phyloP scores from a whole-genome alignment of 2,113 vertebrate genomes.

The Dasyurus viverrinus region DNA sequence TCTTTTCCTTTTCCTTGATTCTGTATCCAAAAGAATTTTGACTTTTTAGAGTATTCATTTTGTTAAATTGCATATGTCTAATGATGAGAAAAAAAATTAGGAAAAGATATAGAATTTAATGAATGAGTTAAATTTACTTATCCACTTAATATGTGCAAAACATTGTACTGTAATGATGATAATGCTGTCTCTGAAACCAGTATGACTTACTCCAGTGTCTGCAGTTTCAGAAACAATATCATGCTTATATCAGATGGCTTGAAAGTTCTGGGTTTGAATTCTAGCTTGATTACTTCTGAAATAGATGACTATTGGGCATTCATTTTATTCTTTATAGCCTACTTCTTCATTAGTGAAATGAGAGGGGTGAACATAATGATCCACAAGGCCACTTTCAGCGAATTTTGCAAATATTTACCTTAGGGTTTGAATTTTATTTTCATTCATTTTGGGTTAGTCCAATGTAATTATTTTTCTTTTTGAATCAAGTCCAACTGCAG shows the following conservation, averaged over 20 bases:
- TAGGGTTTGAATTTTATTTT: background rate
- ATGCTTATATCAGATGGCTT: background rate
- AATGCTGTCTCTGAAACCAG: background rate
- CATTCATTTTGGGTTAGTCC: background rate
- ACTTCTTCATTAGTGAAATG: background rate
- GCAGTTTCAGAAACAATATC: background rate
- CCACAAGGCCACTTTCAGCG: background rate
- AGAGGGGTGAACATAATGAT: background rate
- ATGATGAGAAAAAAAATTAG: background rate
- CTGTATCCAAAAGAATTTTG: background rate
- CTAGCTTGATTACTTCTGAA: background rate
- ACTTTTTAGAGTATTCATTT: background rate
- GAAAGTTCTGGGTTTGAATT: background rate
- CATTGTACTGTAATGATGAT: background rate
- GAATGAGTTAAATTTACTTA: background rate
- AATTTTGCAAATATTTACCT: background rate
- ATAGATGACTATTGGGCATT: background rate
- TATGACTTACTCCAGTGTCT: background rate
- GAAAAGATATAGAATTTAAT: background rate
- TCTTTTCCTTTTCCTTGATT: background rate
- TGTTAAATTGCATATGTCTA: background rate
- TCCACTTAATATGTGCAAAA: background rate
- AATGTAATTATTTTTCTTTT: slow-evolving; percentile 1
- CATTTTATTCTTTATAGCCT: background rate
- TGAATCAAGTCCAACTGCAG: background rate